Evolutionary conservation across 2,797 vertebrate species (phyloP).

Genomic region (Falco concolor): DNA sequence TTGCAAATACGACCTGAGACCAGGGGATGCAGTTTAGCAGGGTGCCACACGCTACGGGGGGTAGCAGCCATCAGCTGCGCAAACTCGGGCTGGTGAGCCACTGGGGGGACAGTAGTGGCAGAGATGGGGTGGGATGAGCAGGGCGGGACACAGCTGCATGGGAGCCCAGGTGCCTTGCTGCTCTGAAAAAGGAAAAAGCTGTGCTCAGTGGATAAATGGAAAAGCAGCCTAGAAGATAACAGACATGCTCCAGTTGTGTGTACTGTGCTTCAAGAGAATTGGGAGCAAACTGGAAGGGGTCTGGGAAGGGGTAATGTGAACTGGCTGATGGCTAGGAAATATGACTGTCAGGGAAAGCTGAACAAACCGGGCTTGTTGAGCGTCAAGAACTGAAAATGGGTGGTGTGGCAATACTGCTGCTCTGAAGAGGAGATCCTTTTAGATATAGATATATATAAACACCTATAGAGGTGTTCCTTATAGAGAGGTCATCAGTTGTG

Average conservation of each 20-base stretch:
- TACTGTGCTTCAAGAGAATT: background rate
- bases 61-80: rapidly evolving
- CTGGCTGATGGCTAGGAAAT: background rate
- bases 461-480: background rate
- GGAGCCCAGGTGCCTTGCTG: rapidly evolving
- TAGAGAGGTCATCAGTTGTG: background rate
- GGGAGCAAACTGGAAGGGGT: background rate
- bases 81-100: background rate
- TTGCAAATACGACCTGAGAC: background rate
- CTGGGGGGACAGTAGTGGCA: background rate
- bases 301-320: background rate
- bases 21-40: background rate
- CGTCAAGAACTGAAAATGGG: background rate
- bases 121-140: background rate
- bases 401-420: background rate
- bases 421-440: background rate
- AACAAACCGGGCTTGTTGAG: background rate
- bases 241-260: background rate
- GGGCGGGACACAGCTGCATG: background rate
- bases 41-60: rapidly evolving
- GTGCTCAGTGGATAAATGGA: background rate
- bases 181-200: background rate
- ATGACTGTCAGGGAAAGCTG: rapidly evolving
- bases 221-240: background rate
- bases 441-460: too few relatives aligned